These are phyloP conservation scores for Drosophila differens DNA, from an alignment of 2,888 invertebrate genomes.

Conservation along the genomic window DNA sequence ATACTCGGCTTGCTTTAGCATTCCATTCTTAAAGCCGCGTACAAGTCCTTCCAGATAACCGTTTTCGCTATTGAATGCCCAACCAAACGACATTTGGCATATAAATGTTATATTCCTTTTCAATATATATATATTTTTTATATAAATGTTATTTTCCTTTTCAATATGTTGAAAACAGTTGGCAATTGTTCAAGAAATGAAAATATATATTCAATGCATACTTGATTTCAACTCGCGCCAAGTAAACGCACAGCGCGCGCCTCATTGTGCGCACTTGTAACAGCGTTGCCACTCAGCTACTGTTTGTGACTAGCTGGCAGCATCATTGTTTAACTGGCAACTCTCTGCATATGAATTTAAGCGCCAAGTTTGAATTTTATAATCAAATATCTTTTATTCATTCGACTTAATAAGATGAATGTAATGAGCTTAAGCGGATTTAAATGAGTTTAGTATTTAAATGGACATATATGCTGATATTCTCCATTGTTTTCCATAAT, in stretches of 20 bases:
- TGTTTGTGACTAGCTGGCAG: slow-evolving; percentile 3
- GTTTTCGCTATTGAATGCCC: slow-evolving; percentile 96
- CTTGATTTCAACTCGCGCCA: slow-evolving; percentile 38
- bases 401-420: background rate
- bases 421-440: background rate
- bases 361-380: slow-evolving; percentile 8
- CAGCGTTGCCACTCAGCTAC: slow-evolving; percentile 37
- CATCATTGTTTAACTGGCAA: slow-evolving; percentile 8
- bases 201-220: slow-evolving; percentile 20
- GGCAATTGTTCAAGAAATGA: background rate
- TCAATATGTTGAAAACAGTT: background rate
- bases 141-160: too few relatives aligned
- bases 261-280: background rate
- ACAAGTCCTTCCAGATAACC: slow-evolving; percentile 99
- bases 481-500: too few relatives aligned
- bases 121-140: background rate
- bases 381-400: background rate
- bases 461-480: background rate
- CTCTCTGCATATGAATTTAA: background rate
- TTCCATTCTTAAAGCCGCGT: slow-evolving; percentile 98
- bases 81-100: slow-evolving; percentile 77
- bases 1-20: slow-evolving; percentile 97
- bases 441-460: background rate
- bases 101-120: slow-evolving; percentile 2
- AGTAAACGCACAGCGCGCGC: background rate